phyloP scores from a whole-genome alignment of 2,113 vertebrate species.

The Azemiops feae region DNA sequence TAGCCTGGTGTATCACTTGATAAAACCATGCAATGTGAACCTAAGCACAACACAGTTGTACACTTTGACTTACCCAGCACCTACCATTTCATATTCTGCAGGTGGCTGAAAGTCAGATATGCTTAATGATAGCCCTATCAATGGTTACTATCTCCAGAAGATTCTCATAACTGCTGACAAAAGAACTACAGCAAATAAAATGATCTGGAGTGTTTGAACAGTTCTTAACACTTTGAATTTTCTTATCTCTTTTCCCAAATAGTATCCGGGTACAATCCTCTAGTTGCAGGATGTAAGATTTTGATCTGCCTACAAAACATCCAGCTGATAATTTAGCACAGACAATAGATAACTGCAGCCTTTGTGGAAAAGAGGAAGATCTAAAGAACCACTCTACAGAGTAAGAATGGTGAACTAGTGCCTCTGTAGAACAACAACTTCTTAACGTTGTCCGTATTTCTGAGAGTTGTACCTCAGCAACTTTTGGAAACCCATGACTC shows the following conservation, averaged over 20 bases:
- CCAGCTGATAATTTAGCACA: neutral
- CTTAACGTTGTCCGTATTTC: neutral
- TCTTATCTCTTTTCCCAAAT: neutral
- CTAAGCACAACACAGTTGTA: neutral
- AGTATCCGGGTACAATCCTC: neutral
- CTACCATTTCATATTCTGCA: neutral
- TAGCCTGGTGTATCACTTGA: conserved; percentile 34
- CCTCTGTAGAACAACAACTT: neutral
- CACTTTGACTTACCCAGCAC: neutral
- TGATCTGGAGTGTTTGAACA: neutral
- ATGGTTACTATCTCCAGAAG: conserved; percentile 1
- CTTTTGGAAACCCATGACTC: neutral
- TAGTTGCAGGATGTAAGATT: neutral
- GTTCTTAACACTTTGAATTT: neutral
- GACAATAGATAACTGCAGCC: neutral
- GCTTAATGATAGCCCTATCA: conserved; percentile 2
- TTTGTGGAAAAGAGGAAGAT: neutral
- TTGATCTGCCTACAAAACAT: neutral
- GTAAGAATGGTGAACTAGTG: neutral
- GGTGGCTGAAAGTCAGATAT: conserved; percentile 31
- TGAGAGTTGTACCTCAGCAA: neutral
- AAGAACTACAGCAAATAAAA: neutral
- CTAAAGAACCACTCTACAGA: neutral
- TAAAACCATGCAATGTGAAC: neutral
- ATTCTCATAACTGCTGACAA: neutral